phyloP scores from a whole-genome alignment of 1,140 invertebrate genomes.

The Drosophila kanapiae region DNA sequence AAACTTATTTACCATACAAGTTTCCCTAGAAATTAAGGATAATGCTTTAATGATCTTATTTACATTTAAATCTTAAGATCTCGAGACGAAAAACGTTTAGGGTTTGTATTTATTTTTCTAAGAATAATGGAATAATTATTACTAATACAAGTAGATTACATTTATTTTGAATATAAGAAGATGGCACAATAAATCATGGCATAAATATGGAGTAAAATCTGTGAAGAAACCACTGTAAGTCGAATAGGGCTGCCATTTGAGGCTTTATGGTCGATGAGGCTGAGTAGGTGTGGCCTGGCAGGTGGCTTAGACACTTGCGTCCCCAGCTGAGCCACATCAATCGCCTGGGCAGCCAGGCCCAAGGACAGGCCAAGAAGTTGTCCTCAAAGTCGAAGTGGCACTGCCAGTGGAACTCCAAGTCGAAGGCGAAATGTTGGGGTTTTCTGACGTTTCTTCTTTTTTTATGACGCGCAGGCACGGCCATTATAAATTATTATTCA shows the following conservation, averaged over 20 bases:
- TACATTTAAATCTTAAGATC: too few relatives aligned
- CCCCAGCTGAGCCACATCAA: conserved; percentile 49
- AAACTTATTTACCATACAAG: too few relatives aligned
- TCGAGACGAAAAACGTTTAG: too few relatives aligned
- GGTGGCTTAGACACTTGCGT: conserved; percentile 33
- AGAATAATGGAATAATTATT: too few relatives aligned
- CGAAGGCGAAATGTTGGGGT: conserved; percentile 17
- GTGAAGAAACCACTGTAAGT: neutral
- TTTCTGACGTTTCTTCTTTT: conserved; percentile 16
- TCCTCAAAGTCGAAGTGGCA: conserved; percentile 31
- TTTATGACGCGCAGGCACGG: conserved; percentile 60
- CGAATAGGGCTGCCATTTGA: neutral
- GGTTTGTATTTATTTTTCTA: too few relatives aligned
- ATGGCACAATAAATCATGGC: neutral
- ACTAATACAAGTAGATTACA: too few relatives aligned
- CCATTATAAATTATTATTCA: conserved; percentile 84
- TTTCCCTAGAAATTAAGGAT: too few relatives aligned
- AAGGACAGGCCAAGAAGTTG: conserved; percentile 32
- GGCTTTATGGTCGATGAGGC: neutral
- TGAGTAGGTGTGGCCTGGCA: conserved; percentile 3
- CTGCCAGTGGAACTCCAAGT: conserved; percentile 11
- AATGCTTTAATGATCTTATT: too few relatives aligned
- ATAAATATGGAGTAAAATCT: neutral
- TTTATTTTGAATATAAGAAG: too few relatives aligned
- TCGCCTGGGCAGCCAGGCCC: conserved; percentile 27